A percentile compares a stretch with the other conserved stretches of the same genome.
These are phyloP conservation scores for Morpho achilles DNA, from an alignment of 2,888 invertebrate genomes.

Conservation along the genomic window DNA sequence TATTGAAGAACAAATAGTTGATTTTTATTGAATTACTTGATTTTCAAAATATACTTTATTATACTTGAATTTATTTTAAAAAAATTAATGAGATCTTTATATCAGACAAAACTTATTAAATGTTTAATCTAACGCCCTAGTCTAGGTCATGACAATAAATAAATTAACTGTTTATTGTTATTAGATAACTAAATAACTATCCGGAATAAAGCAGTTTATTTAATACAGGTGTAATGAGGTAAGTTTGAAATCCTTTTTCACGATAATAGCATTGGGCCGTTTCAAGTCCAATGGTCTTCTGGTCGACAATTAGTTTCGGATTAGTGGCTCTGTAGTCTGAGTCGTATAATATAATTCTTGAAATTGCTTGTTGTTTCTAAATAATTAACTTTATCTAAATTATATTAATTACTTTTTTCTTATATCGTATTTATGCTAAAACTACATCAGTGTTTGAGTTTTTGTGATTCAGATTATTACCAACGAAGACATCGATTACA, in stretches of 20 bases:
- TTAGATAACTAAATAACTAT: too few relatives aligned
- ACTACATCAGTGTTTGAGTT: background rate
- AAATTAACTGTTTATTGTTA: background rate
- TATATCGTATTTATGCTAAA: too few relatives aligned
- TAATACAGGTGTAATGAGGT: constrained; percentile 31
- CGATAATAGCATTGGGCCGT: constrained; percentile 66
- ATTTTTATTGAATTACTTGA: too few relatives aligned
- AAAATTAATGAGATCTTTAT: too few relatives aligned
- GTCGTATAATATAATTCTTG: constrained; percentile 28
- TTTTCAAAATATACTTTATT: too few relatives aligned
- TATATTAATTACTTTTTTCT: background rate
- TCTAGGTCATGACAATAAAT: background rate
- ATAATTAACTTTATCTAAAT: constrained; percentile 1
- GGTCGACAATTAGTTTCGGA: constrained; percentile 70
- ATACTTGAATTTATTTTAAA: too few relatives aligned
- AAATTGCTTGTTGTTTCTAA: constrained; percentile 31
- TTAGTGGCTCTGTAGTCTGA: constrained; percentile 48
- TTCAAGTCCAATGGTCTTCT: constrained; percentile 74
- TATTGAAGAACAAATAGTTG: too few relatives aligned
- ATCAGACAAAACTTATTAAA: too few relatives aligned
- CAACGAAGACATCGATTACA: background rate
- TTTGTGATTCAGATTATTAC: background rate
- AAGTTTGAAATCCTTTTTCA: constrained; percentile 50
- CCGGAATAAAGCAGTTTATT: constrained; percentile 7
- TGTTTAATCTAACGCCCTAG: too few relatives aligned